Conservation (phyloP, 2,888 invertebrate species). For the Lycia hirtaria region DNA sequence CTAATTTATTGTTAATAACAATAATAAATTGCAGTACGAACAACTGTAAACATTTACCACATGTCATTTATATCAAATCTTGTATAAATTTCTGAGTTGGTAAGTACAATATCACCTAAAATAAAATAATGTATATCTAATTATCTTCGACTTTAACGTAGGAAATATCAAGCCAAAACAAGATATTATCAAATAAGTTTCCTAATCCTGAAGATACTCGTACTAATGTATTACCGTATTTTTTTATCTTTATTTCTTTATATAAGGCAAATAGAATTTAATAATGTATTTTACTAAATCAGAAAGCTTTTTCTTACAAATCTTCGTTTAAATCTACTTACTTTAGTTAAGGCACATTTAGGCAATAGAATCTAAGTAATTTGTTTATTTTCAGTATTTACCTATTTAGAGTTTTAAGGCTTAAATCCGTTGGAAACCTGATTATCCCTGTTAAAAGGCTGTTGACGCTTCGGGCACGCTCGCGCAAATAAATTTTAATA, state of each 20-base stretch:
- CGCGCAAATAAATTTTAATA: conserved; percentile 79
- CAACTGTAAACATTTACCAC: too few relatives aligned
- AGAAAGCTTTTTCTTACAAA: conserved; percentile 55
- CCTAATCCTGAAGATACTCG: neutral
- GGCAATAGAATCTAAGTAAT: conserved; percentile 32
- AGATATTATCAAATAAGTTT: neutral
- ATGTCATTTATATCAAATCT: too few relatives aligned
- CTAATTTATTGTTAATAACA: too few relatives aligned
- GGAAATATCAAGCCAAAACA: too few relatives aligned
- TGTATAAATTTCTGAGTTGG: too few relatives aligned
- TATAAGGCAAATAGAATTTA: conserved; percentile 41
- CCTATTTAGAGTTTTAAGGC: conserved; percentile 40
- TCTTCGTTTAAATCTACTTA: conserved; percentile 25
- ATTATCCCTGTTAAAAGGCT: conserved; percentile 57
- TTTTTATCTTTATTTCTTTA: neutral
- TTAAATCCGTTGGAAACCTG: conserved; percentile 48
- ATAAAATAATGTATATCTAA: too few relatives aligned
- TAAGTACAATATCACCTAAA: too few relatives aligned
- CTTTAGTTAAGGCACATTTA: too few relatives aligned
- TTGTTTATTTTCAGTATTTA: conserved; percentile 26
- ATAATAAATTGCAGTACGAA: too few relatives aligned
- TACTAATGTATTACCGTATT: neutral
- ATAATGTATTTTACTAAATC: conserved; percentile 64
- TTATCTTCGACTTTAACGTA: too few relatives aligned
- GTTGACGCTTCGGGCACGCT: conserved; percentile 63